Conservation (phyloP, 1,140 invertebrate genomes). For the Venturia canescens region DNA sequence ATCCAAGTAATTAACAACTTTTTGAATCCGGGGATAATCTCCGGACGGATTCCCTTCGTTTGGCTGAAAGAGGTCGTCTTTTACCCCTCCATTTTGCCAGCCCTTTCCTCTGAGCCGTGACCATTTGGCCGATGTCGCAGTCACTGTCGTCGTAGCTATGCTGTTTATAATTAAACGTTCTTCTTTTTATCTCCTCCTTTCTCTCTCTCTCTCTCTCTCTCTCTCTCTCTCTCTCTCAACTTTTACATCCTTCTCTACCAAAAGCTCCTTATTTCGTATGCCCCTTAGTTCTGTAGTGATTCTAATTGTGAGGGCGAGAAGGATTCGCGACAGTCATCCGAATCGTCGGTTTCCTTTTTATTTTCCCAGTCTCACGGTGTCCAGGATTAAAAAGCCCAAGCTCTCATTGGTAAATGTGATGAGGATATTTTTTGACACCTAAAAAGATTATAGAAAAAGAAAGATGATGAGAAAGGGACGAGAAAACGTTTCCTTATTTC, state of each 20-base stretch:
- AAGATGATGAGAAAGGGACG: background rate
- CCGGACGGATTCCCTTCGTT: constrained; percentile 77
- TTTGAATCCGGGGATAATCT: constrained; percentile 77
- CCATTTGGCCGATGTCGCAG: constrained; percentile 73
- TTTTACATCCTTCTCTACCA: background rate
- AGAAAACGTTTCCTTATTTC: background rate
- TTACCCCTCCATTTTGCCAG: background rate
- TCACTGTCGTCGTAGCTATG: constrained; percentile 55
- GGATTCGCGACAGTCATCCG: constrained; percentile 1
- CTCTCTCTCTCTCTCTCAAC: constrained; percentile 41
- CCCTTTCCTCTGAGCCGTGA: constrained; percentile 70
- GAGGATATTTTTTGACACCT: background rate
- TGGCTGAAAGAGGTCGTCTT: constrained; percentile 75
- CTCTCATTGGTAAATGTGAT: constrained; percentile 10
- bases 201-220: constrained; percentile 39
- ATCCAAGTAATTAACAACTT: constrained; percentile 78
- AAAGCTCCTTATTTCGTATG: constrained; percentile 52
- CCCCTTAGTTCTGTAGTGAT: constrained; percentile 70
- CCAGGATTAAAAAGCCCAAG: constrained; percentile 25
- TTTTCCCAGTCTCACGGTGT: background rate
- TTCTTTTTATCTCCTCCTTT: no score
- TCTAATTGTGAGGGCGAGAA: constrained; percentile 72
- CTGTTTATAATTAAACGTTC: constrained; percentile 61
- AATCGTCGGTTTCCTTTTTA: constrained; percentile 12
- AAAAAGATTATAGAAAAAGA: background rate